phyloP scores from a whole-genome alignment of 2,888 invertebrate species.

The Trichopoda pennipes region DNA sequence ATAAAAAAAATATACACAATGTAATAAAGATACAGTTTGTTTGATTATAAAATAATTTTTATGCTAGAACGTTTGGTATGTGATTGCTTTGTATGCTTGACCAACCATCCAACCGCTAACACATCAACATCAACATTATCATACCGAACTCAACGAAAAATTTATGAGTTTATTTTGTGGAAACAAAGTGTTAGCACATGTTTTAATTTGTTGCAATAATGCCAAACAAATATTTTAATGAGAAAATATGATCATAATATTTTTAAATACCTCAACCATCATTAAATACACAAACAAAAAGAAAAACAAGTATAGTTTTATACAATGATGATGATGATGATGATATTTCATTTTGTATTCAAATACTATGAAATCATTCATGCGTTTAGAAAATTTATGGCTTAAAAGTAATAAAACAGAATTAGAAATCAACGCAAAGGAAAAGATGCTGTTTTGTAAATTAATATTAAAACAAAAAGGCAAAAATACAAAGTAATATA shows the following conservation, averaged over 20 bases:
- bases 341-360: slow-evolving; percentile 19
- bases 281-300: slow-evolving; percentile 11
- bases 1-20: slow-evolving; percentile 51
- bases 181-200: slow-evolving; percentile 60
- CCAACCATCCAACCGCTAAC: slow-evolving; percentile 6
- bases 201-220: slow-evolving; percentile 66
- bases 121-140: slow-evolving; percentile 8
- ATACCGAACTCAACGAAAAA: neutral
- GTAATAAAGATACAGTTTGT: slow-evolving; percentile 59
- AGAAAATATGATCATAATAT: slow-evolving; percentile 22
- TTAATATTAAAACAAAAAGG: neutral
- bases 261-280: slow-evolving; percentile 48
- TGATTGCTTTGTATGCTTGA: neutral
- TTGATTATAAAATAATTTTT: slow-evolving; percentile 58
- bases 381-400: slow-evolving; percentile 41
- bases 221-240: slow-evolving; percentile 47
- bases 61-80: neutral
- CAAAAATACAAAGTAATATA: neutral
- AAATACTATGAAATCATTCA: slow-evolving; percentile 12
- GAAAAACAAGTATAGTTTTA: neutral
- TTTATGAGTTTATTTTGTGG: slow-evolving; percentile 3
- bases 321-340: slow-evolving; percentile 19
- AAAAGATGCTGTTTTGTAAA: neutral
- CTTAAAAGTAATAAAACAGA: slow-evolving; percentile 39
- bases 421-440: slow-evolving; percentile 4